Conservation (phyloP, 2,797 vertebrate genomes). For the Sylvilagus floridanus region DNA sequence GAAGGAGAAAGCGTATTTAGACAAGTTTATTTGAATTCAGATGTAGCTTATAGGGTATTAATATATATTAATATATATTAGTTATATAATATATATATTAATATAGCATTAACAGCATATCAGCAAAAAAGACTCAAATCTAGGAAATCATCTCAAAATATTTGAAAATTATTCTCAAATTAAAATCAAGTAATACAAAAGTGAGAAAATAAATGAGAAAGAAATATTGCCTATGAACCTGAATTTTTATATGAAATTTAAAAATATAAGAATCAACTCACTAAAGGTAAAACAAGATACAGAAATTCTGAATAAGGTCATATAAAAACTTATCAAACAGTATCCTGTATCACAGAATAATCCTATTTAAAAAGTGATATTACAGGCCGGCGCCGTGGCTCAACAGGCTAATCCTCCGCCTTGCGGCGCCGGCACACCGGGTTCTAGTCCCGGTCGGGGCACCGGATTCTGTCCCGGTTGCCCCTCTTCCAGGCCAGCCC, state of each 20-base stretch:
- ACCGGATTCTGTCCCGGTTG: too few species aligned
- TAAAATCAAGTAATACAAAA: constrained; percentile 12
- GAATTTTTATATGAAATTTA: background rate
- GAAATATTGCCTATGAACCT: background rate
- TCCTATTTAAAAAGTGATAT: background rate
- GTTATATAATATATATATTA: too few species aligned
- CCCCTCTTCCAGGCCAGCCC: too few species aligned
- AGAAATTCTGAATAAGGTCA: background rate
- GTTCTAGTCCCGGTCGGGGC: too few species aligned
- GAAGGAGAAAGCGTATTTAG: background rate
- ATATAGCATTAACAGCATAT: background rate
- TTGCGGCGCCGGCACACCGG: too few species aligned
- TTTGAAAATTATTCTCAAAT: background rate
- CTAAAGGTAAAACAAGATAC: background rate
- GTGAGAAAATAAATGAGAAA: background rate
- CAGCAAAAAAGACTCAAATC: background rate
- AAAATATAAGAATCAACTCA: background rate
- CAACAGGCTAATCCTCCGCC: too few species aligned
- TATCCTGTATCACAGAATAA: background rate
- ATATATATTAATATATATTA: too few species aligned
- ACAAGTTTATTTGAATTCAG: background rate
- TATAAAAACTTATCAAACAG: background rate
- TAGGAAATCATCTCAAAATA: background rate
- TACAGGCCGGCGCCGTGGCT: too few species aligned
- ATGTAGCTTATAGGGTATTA: background rate